Evolutionary conservation across 2,888 invertebrate genomes (phyloP).

Genomic region (Itoplectis maculator): DNA sequence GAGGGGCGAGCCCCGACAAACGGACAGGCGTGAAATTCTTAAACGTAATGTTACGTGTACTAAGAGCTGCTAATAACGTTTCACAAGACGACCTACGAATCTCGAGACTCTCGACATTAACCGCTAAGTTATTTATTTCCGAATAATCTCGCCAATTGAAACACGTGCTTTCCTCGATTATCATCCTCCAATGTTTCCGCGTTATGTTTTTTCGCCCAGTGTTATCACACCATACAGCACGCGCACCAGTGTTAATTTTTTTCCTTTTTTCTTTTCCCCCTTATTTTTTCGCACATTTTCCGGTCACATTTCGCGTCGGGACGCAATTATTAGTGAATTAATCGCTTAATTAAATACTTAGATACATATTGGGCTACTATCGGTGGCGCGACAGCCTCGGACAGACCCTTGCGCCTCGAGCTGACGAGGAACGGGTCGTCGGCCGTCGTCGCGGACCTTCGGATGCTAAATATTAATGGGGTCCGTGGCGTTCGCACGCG

Average conservation of each 20-base stretch:
- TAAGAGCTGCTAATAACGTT: constrained; percentile 12
- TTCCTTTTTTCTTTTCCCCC: constrained; percentile 32
- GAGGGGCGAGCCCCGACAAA: not conserved
- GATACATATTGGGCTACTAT: constrained; percentile 32
- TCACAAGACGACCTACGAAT: constrained; percentile 42
- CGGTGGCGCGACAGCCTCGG: not conserved
- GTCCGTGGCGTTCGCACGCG: constrained; percentile 47
- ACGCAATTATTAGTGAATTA: constrained; percentile 52
- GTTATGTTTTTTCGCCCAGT: constrained; percentile 9
- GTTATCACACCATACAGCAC: constrained; percentile 34
- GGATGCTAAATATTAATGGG: constrained; percentile 26
- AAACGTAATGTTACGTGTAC: constrained; percentile 1
- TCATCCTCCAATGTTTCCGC: constrained; percentile 21
- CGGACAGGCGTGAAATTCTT: constrained; percentile 16
- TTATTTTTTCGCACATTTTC: constrained; percentile 21
- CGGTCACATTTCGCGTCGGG: constrained; percentile 36
- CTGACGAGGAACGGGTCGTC: not conserved
- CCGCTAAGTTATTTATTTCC: constrained; percentile 48
- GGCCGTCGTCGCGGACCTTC: not conserved
- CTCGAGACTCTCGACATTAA: constrained; percentile 52
- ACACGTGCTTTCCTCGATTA: constrained; percentile 47
- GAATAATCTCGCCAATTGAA: constrained; percentile 64
- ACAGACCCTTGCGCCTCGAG: not conserved
- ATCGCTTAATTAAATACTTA: constrained; percentile 53
- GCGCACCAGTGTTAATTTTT: constrained; percentile 41